Evolutionary conservation across 1,140 invertebrate genomes (phyloP).

Genomic region (Pogonomyrmex californicus): DNA sequence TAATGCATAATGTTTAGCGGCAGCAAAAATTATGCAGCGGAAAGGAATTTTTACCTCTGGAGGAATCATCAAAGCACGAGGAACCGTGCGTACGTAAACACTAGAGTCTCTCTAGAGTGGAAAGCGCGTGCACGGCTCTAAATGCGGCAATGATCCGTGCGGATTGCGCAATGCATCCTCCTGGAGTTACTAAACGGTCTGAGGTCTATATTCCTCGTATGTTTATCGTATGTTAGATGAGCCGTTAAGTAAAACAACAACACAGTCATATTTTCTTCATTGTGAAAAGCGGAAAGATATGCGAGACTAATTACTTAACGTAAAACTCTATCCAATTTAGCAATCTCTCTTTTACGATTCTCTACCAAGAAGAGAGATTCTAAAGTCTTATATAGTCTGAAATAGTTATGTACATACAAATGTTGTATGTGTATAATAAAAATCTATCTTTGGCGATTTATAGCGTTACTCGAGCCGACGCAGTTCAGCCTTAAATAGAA

Average conservation of each 20-base stretch:
- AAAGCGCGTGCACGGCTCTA: conserved; percentile 33
- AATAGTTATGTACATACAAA: background rate
- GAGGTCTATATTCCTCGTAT: background rate
- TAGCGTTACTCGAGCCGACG: background rate
- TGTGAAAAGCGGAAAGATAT: background rate
- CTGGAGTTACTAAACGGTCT: conserved; percentile 33
- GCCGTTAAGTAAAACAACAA: background rate
- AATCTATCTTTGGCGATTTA: conserved; percentile 12
- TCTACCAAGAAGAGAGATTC: background rate
- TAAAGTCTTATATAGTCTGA: background rate
- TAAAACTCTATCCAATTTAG: background rate
- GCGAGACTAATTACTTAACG: conserved; percentile 10
- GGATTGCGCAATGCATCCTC: conserved; percentile 32
- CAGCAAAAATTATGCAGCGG: conserved; percentile 31
- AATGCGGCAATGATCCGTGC: conserved; percentile 44
- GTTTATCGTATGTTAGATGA: conserved; percentile 13
- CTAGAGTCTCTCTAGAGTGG: background rate
- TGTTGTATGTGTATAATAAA: background rate
- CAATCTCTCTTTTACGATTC: conserved; percentile 14
- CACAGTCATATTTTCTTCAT: conserved; percentile 4
- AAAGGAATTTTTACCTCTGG: background rate
- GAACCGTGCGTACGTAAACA: background rate
- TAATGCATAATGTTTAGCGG: conserved; percentile 34
- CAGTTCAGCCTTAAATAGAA: conserved; percentile 21
- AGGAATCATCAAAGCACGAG: conserved; percentile 25